phyloP scores from a whole-genome alignment of 2,888 invertebrate species.

The Tetragnatha montana region DNA sequence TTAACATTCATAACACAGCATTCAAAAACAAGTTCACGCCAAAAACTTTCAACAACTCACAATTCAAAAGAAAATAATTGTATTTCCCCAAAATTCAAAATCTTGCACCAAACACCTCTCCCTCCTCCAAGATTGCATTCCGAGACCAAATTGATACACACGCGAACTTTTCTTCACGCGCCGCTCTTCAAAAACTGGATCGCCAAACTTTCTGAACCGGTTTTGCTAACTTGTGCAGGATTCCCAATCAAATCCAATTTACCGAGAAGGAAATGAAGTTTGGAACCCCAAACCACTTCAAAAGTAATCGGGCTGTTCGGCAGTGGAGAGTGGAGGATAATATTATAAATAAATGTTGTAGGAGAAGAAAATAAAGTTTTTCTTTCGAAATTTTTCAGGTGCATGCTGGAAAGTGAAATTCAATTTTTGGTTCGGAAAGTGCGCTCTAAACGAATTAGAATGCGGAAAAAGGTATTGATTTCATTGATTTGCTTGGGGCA shows the following conservation, averaged over 20 bases:
- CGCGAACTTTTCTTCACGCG: neutral
- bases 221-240: constrained; percentile 11
- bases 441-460: constrained; percentile 58
- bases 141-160: neutral
- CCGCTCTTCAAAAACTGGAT: neutral
- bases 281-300: constrained; percentile 50
- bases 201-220: neutral
- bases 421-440: constrained; percentile 58
- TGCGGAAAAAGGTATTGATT: constrained; percentile 56
- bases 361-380: constrained; percentile 7
- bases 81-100: neutral
- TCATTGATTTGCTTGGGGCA: constrained; percentile 44
- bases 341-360: constrained; percentile 58
- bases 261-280: constrained; percentile 46
- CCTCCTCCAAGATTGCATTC: neutral
- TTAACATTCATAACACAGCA: no score
- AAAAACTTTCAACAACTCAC: neutral
- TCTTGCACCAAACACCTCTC: neutral
- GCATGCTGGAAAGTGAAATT: constrained; percentile 38
- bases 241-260: constrained; percentile 59
- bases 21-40: no score
- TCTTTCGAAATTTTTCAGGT: neutral
- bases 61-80: neutral
- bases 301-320: constrained; percentile 42
- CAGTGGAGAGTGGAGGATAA: constrained; percentile 12